Conservation (phyloP, 2,797 vertebrate genomes). For the Tokudaia muenninki region DNA sequence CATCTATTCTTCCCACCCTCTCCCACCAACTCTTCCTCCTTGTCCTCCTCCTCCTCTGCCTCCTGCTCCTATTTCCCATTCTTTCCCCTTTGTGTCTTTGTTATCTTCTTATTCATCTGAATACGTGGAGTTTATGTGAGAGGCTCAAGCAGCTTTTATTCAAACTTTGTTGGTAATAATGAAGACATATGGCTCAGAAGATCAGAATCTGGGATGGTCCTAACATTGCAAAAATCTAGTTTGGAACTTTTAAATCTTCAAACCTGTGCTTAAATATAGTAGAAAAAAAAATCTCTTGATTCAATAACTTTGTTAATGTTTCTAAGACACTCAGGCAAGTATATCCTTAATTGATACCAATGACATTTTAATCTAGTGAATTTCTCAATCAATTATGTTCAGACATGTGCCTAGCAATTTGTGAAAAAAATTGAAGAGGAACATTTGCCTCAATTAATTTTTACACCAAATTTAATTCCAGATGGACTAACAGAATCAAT, state of each 20-base stretch:
- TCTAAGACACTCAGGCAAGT: conserved; percentile 24
- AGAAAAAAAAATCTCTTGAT: neutral
- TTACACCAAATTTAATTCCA: conserved; percentile 34
- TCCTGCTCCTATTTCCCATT: neutral
- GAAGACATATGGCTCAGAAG: neutral
- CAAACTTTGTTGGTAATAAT: neutral
- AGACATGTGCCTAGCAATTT: neutral
- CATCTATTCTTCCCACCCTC: neutral
- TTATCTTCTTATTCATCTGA: neutral
- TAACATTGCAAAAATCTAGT: neutral
- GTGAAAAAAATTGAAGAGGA: neutral
- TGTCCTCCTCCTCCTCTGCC: neutral
- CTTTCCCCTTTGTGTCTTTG: neutral
- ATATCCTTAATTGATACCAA: neutral
- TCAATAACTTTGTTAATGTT: neutral
- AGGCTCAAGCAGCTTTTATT: neutral
- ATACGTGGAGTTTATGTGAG: conserved; percentile 7
- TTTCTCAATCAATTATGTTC: conserved; percentile 48
- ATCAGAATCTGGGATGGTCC: neutral
- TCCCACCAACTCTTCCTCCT: neutral
- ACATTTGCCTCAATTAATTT: conserved; percentile 49
- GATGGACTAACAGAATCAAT: neutral
- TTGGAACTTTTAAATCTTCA: neutral
- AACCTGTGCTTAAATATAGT: neutral
- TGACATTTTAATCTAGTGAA: conserved; percentile 39